Evolutionary conservation across 2,113 vertebrate species (phyloP).

Genomic region (Puffinus mauretanicus): DNA sequence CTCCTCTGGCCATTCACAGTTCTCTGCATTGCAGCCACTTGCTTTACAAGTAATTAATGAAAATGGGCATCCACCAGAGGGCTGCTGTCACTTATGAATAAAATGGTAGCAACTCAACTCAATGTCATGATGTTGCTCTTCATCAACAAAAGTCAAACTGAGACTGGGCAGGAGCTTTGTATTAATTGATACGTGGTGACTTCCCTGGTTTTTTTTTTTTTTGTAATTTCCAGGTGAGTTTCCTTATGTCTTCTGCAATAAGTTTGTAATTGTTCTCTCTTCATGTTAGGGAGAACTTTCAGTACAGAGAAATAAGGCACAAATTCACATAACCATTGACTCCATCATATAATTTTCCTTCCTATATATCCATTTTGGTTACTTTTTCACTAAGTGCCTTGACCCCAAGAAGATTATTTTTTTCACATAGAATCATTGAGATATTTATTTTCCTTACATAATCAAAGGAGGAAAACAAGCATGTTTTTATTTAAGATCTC

Average conservation of each 20-base stretch:
- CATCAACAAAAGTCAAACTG: background rate
- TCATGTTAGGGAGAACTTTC: background rate
- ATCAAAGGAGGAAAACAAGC: background rate
- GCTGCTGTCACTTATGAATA: background rate
- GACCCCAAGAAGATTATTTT: background rate
- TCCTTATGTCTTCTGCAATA: background rate
- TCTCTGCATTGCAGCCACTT: background rate
- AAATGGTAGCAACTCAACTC: background rate
- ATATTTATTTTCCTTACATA: background rate
- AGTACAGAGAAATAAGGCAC: background rate
- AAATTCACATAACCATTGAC: background rate
- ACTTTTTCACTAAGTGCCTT: background rate
- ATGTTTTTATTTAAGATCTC: background rate
- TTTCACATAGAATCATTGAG: background rate
- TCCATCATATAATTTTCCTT: background rate
- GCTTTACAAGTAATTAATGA: background rate
- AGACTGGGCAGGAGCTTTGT: background rate
- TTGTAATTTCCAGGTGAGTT: background rate
- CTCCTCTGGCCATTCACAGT: background rate
- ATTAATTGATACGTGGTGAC: background rate
- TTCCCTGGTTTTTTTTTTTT: background rate
- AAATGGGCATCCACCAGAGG: background rate
- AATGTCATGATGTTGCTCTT: background rate
- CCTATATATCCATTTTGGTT: background rate
- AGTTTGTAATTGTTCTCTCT: background rate